phyloP scores from a whole-genome alignment of 2,113 vertebrate species.

The Hippopotamus amphibius region DNA sequence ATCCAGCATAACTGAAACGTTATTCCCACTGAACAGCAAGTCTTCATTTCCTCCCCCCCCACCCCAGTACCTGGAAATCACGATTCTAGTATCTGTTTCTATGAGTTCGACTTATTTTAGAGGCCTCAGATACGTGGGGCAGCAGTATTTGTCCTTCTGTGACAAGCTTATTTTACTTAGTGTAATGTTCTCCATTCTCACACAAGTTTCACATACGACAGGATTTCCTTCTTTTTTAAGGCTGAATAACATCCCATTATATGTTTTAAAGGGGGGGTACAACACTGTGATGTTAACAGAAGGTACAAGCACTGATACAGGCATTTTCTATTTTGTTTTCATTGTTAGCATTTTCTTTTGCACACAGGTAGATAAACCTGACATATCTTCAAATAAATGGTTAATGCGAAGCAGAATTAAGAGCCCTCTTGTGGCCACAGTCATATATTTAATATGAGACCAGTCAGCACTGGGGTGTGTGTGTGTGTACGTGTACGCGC shows the following conservation, averaged over 20 bases:
- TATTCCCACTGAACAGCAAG: not conserved
- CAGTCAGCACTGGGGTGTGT: not conserved
- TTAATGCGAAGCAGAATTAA: not conserved
- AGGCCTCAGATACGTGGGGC: not conserved
- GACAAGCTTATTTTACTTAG: not conserved
- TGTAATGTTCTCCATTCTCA: not conserved
- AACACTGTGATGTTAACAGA: constrained; percentile 12
- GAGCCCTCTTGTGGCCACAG: not conserved
- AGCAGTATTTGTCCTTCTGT: not conserved
- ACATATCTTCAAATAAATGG: not conserved
- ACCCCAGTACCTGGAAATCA: not conserved
- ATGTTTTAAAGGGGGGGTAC: not conserved
- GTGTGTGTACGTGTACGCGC: not conserved
- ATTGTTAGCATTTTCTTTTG: not conserved
- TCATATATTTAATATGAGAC: not conserved
- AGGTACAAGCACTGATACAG: not conserved
- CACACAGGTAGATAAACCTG: not conserved
- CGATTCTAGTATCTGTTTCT: not conserved
- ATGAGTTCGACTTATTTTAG: not conserved
- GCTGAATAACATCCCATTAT: not conserved
- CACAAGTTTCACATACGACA: not conserved
- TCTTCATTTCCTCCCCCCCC: not conserved
- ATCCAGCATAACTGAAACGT: not conserved
- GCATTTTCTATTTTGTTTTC: not conserved
- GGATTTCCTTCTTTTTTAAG: not conserved